A percentile compares a stretch with the other conserved stretches of the same genome.
These are phyloP conservation scores for Noctua janthe DNA, from an alignment of 2,888 invertebrate genomes.

Conservation along the genomic window DNA sequence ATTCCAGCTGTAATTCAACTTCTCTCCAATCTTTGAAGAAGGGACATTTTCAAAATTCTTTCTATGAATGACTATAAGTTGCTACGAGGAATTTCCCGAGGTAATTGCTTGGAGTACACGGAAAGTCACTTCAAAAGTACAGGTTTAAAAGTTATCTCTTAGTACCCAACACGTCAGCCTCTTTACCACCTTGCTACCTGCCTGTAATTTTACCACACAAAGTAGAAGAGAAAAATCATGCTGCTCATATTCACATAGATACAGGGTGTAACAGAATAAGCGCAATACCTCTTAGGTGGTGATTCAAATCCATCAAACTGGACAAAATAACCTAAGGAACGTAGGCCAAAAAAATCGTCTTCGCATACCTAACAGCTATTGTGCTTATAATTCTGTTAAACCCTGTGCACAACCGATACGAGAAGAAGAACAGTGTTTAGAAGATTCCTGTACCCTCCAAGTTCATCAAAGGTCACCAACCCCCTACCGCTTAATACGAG, in stretches of 20 bases:
- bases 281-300: too few species aligned
- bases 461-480: conserved; percentile 17
- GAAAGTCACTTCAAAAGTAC: conserved; percentile 10
- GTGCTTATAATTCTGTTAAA: not conserved
- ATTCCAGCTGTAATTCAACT: not conserved
- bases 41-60: not conserved
- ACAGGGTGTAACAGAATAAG: not conserved
- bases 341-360: not conserved
- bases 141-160: not conserved
- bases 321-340: not conserved
- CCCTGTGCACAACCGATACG: too few species aligned
- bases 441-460: conserved; percentile 5
- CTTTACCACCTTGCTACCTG: not conserved
- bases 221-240: not conserved
- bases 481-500: not conserved
- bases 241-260: not conserved
- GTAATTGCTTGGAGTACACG: not conserved
- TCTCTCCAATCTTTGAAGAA: not conserved
- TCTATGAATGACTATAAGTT: not conserved
- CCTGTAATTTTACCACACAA: not conserved
- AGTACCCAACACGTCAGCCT: too few species aligned
- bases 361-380: not conserved
- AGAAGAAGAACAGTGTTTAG: not conserved
- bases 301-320: not conserved
- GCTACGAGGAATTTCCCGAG: not conserved